phyloP scores from a whole-genome alignment of 2,797 vertebrate species.

The Molossus molossus region DNA sequence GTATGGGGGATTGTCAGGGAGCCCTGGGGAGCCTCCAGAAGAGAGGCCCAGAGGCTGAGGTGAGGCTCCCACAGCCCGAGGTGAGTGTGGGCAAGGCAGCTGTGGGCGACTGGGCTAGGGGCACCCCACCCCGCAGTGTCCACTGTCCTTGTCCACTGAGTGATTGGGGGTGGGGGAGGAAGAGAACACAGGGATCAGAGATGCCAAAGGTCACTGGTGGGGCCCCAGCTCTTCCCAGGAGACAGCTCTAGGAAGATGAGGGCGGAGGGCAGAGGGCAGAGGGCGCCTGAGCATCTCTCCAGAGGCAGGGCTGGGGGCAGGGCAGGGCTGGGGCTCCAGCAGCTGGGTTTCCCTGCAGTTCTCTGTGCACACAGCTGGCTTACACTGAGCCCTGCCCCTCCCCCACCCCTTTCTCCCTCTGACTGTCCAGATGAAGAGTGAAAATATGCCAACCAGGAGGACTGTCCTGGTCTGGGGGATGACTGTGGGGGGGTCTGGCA shows the following conservation, averaged over 20 bases:
- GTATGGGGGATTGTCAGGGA: neutral
- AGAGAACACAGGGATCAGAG: neutral
- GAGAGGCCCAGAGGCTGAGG: neutral
- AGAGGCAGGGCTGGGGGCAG: neutral
- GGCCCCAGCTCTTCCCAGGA: constrained; percentile 26
- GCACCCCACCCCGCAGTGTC: neutral
- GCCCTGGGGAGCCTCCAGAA: neutral
- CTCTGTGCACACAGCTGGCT: neutral
- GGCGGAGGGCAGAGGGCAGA: neutral
- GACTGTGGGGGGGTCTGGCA: neutral
- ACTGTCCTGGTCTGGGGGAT: neutral
- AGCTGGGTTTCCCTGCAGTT: neutral
- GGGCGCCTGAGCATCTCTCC: neutral
- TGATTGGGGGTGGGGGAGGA: neutral
- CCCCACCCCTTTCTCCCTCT: neutral
- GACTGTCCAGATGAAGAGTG: neutral
- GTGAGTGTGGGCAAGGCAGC: neutral
- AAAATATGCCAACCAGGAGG: neutral
- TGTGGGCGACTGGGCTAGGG: neutral
- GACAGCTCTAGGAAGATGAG: neutral
- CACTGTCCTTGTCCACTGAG: neutral
- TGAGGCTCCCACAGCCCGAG: neutral
- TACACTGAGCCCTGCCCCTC: neutral
- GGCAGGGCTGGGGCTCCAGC: neutral
- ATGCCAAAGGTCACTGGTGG: constrained; percentile 42